These are phyloP conservation scores for Epiblema foenella DNA, from an alignment of 2,888 invertebrate genomes.

Conservation along the genomic window DNA sequence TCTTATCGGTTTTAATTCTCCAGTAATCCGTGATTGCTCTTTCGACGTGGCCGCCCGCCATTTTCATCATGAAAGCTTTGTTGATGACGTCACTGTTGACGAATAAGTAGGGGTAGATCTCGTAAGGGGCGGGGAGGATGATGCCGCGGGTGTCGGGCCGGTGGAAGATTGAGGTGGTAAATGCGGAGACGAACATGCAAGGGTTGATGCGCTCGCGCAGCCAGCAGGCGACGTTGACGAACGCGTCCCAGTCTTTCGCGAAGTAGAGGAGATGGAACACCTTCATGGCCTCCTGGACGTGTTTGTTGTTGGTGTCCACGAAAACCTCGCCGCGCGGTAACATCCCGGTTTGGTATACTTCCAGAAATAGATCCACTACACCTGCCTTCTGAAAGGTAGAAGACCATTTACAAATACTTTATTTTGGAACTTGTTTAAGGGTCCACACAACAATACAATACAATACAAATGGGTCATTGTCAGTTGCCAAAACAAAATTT, in stretches of 20 bases:
- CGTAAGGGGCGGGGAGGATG: slow-evolving; percentile 89
- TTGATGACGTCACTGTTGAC: slow-evolving; percentile 89
- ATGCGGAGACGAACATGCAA: slow-evolving; percentile 89
- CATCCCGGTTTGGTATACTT: slow-evolving; percentile 83
- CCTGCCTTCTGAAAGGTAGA: slow-evolving; percentile 78
- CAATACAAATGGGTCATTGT: too few species aligned
- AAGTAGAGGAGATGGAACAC: slow-evolving; percentile 87
- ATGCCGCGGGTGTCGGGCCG: slow-evolving; percentile 87
- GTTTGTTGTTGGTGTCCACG: slow-evolving; percentile 85
- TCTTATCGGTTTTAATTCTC: slow-evolving; percentile 81
- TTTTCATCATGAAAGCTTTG: slow-evolving; percentile 87
- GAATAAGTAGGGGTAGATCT: slow-evolving; percentile 91
- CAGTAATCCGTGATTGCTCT: slow-evolving; percentile 82
- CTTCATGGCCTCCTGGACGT: slow-evolving; percentile 86
- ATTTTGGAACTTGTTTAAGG: too few species aligned
- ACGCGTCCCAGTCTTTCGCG: slow-evolving; percentile 88
- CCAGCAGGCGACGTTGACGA: slow-evolving; percentile 88
- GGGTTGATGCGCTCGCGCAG: slow-evolving; percentile 89
- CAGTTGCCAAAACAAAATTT: too few species aligned
- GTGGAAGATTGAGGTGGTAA: slow-evolving; percentile 88
- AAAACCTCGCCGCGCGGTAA: slow-evolving; percentile 86
- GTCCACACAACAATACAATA: too few species aligned
- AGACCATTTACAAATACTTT: too few species aligned
- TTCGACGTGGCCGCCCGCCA: slow-evolving; percentile 84
- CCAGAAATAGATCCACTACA: slow-evolving; percentile 84